Conservation (phyloP, 1,140 invertebrate genomes). For the Tribolium castaneum region DNA sequence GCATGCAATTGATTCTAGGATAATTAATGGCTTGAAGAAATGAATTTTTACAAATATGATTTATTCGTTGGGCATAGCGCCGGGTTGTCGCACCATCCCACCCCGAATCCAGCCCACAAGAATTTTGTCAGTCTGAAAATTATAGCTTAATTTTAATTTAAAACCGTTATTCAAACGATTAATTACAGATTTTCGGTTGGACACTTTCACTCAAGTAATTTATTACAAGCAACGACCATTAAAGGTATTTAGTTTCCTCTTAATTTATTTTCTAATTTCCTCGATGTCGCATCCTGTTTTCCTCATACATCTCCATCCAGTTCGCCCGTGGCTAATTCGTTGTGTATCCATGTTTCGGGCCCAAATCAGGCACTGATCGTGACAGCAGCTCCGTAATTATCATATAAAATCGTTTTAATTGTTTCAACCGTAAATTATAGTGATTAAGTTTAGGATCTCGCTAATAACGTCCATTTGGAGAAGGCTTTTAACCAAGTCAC, state of each 20-base stretch:
- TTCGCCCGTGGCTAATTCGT: neutral
- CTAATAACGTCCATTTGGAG: slow-evolving; percentile 36
- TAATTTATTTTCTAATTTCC: slow-evolving; percentile 26
- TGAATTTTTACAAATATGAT: slow-evolving; percentile 10
- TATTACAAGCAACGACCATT: neutral
- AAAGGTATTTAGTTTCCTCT: slow-evolving; percentile 16
- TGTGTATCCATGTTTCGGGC: neutral
- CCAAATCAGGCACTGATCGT: slow-evolving; percentile 1
- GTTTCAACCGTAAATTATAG: slow-evolving; percentile 22
- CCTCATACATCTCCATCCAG: neutral
- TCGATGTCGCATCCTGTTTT: slow-evolving; percentile 22
- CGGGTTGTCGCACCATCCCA: neutral
- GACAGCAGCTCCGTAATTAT: slow-evolving; percentile 29
- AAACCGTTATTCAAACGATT: slow-evolving; percentile 16
- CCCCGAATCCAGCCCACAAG: neutral
- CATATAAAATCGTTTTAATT: slow-evolving; percentile 35
- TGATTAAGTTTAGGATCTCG: slow-evolving; percentile 18
- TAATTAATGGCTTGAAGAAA: neutral
- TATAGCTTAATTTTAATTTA: slow-evolving; percentile 9
- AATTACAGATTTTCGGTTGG: neutral
- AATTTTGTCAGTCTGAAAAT: slow-evolving; percentile 9
- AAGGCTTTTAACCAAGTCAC: slow-evolving; percentile 26
- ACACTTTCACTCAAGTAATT: slow-evolving; percentile 13
- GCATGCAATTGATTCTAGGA: neutral
- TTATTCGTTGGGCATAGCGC: slow-evolving; percentile 1